Percentiles rank a stretch among this genome's conserved stretches.
These are phyloP conservation scores for Arremon aurantiirostris DNA, from an alignment of 2,797 vertebrate genomes.

Conservation along the genomic window DNA sequence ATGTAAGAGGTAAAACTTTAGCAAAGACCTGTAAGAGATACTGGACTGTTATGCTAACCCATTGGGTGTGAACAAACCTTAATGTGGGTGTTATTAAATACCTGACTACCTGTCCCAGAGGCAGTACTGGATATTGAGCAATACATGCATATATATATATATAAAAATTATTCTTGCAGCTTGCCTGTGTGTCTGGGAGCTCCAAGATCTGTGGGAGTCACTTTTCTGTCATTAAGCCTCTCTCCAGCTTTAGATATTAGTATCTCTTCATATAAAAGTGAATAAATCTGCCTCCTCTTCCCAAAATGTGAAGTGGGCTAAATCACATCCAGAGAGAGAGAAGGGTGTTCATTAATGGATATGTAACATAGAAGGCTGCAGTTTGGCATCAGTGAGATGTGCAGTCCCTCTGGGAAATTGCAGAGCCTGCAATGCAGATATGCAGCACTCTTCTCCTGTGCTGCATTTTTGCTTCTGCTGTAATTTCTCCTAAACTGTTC, in stretches of 20 bases:
- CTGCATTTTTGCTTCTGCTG: neutral
- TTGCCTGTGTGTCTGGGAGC: neutral
- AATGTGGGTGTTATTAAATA: constrained; percentile 30
- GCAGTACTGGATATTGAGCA: constrained; percentile 26
- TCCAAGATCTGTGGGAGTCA: neutral
- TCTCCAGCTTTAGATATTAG: neutral
- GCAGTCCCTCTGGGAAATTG: neutral
- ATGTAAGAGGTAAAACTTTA: constrained; percentile 16
- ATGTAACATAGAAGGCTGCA: neutral
- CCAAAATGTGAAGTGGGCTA: neutral
- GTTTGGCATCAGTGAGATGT: neutral
- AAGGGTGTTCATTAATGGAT: neutral
- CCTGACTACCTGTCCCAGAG: neutral
- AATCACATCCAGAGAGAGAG: neutral
- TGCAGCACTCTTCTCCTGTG: neutral
- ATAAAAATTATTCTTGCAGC: neutral
- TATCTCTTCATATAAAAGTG: neutral
- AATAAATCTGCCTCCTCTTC: neutral
- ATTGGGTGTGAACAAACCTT: constrained; percentile 27
- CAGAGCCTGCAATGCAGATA: constrained; percentile 38
- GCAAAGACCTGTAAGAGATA: neutral
- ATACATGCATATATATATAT: neutral
- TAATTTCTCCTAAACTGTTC: neutral
- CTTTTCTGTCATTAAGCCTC: neutral
- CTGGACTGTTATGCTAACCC: neutral